These are phyloP conservation scores for Panzeria rudis DNA, from an alignment of 2,888 invertebrate genomes.

Conservation along the genomic window DNA sequence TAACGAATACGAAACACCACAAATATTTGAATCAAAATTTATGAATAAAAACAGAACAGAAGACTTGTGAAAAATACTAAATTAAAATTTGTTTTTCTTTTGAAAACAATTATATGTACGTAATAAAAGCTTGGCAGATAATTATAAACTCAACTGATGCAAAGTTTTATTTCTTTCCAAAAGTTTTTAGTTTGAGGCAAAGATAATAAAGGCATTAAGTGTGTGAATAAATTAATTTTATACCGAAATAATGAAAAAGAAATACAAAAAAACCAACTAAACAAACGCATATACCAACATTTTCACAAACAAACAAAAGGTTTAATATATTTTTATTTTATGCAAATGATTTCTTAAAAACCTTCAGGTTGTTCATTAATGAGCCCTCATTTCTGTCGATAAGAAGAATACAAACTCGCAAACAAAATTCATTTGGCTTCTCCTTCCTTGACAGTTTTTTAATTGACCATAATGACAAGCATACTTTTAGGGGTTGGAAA, in stretches of 20 bases:
- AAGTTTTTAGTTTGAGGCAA: conserved; percentile 34
- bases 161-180: conserved; percentile 41
- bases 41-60: neutral
- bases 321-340: conserved; percentile 45
- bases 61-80: conserved; percentile 9
- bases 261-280: neutral
- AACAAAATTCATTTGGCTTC: neutral
- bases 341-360: conserved; percentile 42
- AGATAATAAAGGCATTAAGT: conserved; percentile 70
- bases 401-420: neutral
- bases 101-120: conserved; percentile 33
- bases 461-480: neutral
- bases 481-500: neutral
- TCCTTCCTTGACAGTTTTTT: neutral
- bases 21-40: conserved; percentile 29
- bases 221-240: conserved; percentile 66
- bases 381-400: conserved; percentile 1
- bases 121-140: conserved; percentile 58
- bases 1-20: neutral
- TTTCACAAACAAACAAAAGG: conserved; percentile 29
- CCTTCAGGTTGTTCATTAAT: conserved; percentile 35
- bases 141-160: conserved; percentile 43
- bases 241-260: conserved; percentile 39
- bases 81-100: conserved; percentile 45
- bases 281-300: neutral